Conservation (phyloP, 2,888 invertebrate genomes). For the Heliconius aoede region DNA sequence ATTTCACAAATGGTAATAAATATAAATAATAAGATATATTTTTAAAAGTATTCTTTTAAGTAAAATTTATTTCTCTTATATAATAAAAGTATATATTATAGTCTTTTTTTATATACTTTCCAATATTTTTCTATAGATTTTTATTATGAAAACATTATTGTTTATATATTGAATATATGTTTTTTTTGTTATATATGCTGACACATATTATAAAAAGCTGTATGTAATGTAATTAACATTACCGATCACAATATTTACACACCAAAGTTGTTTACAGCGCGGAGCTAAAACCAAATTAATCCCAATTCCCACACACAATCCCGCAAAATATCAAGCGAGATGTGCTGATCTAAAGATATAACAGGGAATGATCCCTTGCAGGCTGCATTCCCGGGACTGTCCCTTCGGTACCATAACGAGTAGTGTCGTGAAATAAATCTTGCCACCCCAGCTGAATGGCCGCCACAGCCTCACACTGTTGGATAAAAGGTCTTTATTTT, state of each 20-base stretch:
- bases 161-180: too few relatives aligned
- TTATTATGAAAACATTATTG: too few relatives aligned
- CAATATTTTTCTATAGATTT: too few relatives aligned
- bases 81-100: too few relatives aligned
- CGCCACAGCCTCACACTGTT: constrained; percentile 69
- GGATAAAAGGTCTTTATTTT: constrained; percentile 76
- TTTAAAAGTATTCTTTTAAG: too few relatives aligned
- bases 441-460: constrained; percentile 68
- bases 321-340: constrained; percentile 63
- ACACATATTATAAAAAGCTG: too few relatives aligned
- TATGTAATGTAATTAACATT: too few relatives aligned
- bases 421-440: constrained; percentile 81
- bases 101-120: too few relatives aligned
- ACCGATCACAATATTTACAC: constrained; percentile 32
- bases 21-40: too few relatives aligned
- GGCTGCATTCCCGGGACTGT: constrained; percentile 70
- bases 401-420: constrained; percentile 79
- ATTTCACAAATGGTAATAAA: too few relatives aligned
- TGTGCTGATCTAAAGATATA: constrained; percentile 72
- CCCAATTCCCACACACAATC: constrained; percentile 72
- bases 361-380: constrained; percentile 64
- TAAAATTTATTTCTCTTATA: too few relatives aligned
- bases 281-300: constrained; percentile 65
- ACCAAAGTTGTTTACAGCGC: constrained; percentile 54
- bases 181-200: too few relatives aligned